These are phyloP conservation scores for Octopus sinensis DNA, from an alignment of 1,140 invertebrate species.

Conservation along the genomic window DNA sequence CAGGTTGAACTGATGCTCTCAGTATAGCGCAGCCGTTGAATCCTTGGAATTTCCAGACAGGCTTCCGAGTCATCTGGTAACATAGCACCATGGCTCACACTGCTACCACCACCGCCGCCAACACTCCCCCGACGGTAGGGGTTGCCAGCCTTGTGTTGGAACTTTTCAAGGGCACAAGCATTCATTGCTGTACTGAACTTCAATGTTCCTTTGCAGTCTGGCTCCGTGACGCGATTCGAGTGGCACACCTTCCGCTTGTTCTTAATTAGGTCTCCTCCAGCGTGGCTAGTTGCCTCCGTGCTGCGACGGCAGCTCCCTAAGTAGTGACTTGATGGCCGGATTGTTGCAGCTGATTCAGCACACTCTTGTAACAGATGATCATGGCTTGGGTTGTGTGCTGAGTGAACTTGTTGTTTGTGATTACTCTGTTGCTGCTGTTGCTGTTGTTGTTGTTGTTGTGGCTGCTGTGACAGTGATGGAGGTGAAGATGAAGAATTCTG, in stretches of 20 bases:
- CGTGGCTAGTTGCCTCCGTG: not conserved
- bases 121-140: not conserved
- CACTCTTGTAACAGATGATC: not conserved
- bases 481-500: not conserved
- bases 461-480: not conserved
- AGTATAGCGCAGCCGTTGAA: slow-evolving; percentile 26
- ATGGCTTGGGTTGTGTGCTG: not conserved
- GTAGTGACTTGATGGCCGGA: not conserved
- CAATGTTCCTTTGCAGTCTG: not conserved
- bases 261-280: not conserved
- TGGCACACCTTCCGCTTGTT: not conserved
- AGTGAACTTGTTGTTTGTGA: not conserved
- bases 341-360: not conserved
- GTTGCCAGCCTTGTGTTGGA: not conserved
- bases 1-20: slow-evolving; percentile 45
- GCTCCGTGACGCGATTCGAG: not conserved
- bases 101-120: not conserved
- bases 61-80: slow-evolving; percentile 12
- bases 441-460: not conserved
- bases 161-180: slow-evolving; percentile 4
- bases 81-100: not conserved
- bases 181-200: slow-evolving; percentile 11
- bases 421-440: not conserved
- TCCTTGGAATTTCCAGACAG: slow-evolving; percentile 19
- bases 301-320: not conserved